Evolutionary conservation across 1,140 invertebrate genomes (phyloP), one percentile per base, ranked within the genome.

Genomic region (Ladona fulva): DNA sequence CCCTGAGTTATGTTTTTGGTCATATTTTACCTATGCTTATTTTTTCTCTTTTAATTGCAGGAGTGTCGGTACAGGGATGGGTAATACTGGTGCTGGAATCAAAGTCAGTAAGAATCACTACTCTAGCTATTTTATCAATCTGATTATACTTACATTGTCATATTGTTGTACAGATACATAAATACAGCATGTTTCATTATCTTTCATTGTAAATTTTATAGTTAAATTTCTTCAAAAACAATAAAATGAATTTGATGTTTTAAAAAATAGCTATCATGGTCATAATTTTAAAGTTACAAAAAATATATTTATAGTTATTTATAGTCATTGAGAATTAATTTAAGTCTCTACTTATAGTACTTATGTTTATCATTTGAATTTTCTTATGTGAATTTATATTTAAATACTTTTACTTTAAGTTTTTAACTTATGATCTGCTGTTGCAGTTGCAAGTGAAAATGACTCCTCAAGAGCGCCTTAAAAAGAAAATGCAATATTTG

Each of bases 81-180:
- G 87, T 88, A 92, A 91, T 89, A 89, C 90, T 89, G 91, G 91
- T 90, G 88, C 89, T 88, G 89, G 92, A 89, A 91, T 91, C 92
- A 95, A 95, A 95, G 93, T 95, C 93, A 95, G 94, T 95, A 95
- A 95, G 93, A 94, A 93, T 91, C 90, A 88, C 89, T 88, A 90
- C 89, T 87, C 86, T 88, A 37, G 8, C 8, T 37, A 37, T 37
- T 37, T 37, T 37, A 37, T 37, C 29, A 37, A 5, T 37, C 8
- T 37, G 29, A 37, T 37, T 37, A 37, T 37, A 5, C 29, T 37
- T 37, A 37, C n/a, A 37, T 37, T 37, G 1, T 8, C 29, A 37
- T 37, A 37, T 37, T 37, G 8, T n/a, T 37, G 29, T 37, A 37
- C 29, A 37, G 1, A 37, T 37, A 37, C 1, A 37, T 37, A 8